Evolutionary conservation across 2,888 invertebrate species (phyloP), one percentile per base, ranked within the genome.

Genomic region (Hyppa rectilinea): DNA sequence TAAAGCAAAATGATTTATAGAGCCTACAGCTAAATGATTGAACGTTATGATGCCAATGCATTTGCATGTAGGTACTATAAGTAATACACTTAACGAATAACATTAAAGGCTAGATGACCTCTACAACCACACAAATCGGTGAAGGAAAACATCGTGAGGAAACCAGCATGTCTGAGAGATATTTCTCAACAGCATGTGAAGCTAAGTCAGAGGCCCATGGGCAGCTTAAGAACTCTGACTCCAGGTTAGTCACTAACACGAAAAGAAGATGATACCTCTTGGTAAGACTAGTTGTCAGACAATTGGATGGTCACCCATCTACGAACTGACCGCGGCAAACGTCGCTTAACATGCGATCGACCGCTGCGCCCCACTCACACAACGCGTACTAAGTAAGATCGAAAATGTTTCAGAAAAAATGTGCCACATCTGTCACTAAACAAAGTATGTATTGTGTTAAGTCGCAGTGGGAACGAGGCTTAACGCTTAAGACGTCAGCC

Each of bases 1-100:
- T 63, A 55, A 52, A 31, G 36, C 45, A n/a, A 52, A n/a, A 52
- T 31, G 31, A 56, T 68, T 56, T n/a, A 67, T 63, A 55, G 29
- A n/a, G n/a, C n/a, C n/a, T 36, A 36, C 14, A 52, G 56, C 20
- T 17, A 56, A 60, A 61, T 34, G 3, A 29, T 34, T 45, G 7
- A 26, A 47, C 34, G 23, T n/a, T n/a, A n/a, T 40, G 2, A 14
- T 29, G 23, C 9, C n/a, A n/a, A 26, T 17, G 49, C 36, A 10
- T 4, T n/a, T n/a, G 10, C 5, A n/a, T 17, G 23, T 34, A 23
- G 31, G 55, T 26, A 4, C 7, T n/a, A n/a, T 49, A 43, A 34
- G n/a, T 67, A 38, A 45, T 45, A 66, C 17, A 10, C 29, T 49
- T 66, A 38, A n/a, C n/a, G n/a, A n/a, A n/a, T n/a, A n/a, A n/a